A percentile compares a stretch with the other conserved stretches of the same genome.
Evolutionary conservation across 2,888 invertebrate species (phyloP).

Genomic region (Anodontia alba): DNA sequence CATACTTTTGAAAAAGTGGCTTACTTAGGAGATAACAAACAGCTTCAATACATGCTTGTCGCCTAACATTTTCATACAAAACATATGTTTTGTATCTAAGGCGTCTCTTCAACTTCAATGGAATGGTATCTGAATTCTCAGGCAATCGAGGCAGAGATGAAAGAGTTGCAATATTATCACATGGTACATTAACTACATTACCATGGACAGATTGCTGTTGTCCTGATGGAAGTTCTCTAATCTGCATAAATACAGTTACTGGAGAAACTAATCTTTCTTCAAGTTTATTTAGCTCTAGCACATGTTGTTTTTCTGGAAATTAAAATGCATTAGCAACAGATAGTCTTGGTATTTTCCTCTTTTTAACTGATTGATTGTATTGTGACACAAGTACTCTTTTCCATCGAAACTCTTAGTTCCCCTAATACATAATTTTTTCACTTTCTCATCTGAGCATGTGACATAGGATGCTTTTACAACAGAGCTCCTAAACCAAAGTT

Average conservation of each 20-base stretch:
- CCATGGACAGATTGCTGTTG: no score
- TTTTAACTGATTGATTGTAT: neutral
- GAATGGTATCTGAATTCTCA: no score
- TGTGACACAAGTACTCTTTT: neutral
- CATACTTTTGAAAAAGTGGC: neutral
- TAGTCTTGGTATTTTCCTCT: neutral
- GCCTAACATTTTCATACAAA: neutral
- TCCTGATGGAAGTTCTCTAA: no score
- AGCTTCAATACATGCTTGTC: neutral
- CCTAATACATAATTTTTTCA: neutral
- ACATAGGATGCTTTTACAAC: neutral
- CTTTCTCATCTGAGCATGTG: neutral
- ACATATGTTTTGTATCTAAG: neutral
- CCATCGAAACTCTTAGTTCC: no score
- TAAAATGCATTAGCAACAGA: neutral
- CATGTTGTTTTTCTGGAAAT: neutral
- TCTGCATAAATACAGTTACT: no score
- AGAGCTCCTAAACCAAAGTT: no score
- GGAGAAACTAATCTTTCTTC: conserved; percentile 4
- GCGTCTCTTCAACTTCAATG: neutral
- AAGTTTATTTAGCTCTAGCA: neutral
- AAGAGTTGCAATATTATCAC: no score
- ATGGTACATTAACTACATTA: no score
- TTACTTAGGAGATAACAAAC: no score
- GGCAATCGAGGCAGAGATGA: no score